A percentile compares a stretch with the other conserved stretches of the same genome.
These are phyloP conservation scores for Nymphalis polychloros DNA, from an alignment of 2,888 invertebrate species.

Conservation along the genomic window DNA sequence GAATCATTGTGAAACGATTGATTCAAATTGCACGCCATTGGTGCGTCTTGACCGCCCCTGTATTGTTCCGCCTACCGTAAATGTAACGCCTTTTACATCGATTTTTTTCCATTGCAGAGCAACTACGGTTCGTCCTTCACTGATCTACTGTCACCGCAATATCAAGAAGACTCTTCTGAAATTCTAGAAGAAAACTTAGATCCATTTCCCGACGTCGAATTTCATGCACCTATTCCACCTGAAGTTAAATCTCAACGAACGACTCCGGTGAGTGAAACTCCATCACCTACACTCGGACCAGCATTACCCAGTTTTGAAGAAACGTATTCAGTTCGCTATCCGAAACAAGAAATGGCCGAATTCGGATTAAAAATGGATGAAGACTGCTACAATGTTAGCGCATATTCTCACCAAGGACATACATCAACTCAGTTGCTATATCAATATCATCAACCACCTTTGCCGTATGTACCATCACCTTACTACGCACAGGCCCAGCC, in stretches of 20 bases:
- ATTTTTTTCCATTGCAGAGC: constrained; percentile 83
- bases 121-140: constrained; percentile 90
- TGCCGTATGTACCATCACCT: constrained; percentile 79
- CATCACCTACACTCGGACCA: constrained; percentile 78
- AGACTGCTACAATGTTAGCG: constrained; percentile 88
- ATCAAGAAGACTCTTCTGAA: constrained; percentile 86
- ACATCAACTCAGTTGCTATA: constrained; percentile 81
- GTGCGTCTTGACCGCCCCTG: constrained; percentile 66
- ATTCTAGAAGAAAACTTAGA: constrained; percentile 87
- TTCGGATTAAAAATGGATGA: constrained; percentile 92
- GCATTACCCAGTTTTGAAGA: constrained; percentile 94
- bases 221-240: constrained; percentile 71
- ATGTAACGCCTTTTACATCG: constrained; percentile 65
- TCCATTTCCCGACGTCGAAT: constrained; percentile 87
- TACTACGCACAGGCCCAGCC: constrained; percentile 83
- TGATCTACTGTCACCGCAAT: constrained; percentile 88
- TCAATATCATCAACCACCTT: constrained; percentile 82
- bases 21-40: constrained; percentile 60
- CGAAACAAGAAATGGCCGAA: constrained; percentile 83
- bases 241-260: constrained; percentile 71
- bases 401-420: constrained; percentile 81
- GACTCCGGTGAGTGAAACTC: constrained; percentile 71
- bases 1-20: constrained; percentile 41
- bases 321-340: constrained; percentile 90
- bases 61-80: constrained; percentile 66